Base-by-base conservation (phyloP, 2,888 invertebrate genomes). In the Lycocerus yunnanus region DNA sequence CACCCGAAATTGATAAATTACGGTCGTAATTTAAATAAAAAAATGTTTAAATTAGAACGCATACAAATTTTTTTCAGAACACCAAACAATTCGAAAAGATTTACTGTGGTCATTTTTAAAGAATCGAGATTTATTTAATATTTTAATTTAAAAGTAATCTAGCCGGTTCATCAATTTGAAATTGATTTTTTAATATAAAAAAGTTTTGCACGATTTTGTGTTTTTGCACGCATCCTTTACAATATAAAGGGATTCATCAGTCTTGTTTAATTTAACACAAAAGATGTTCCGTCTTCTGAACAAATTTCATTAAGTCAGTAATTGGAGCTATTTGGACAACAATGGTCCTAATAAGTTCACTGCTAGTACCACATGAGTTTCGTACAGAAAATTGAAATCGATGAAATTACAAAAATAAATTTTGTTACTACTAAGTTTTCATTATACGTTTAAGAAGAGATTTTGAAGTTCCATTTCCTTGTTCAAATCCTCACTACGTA, bases 401-500 rank as follows among this genome's bases (percentile, higher is more conserved):
- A 43, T 43, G n/a, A 43, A 43, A 43, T 43, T 43, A n/a, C n/a
- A 43, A 43, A 43, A 43, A 43, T 43, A n/a, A n/a, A 43, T 43
- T 43, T 43, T 43, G n/a, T n/a, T n/a, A 11, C 8, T 8, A 27
- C 43, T 43, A 43, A 43, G 43, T 63, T 63, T 63, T 20, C 15
- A 63, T 63, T 63, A 63, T 16, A 63, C 18, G 61, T 63, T 63
- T 63, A 18, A 20, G 15, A 61, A 61, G 59, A 58, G 65, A 72
- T 69, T 66, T 73, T 67, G 18, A 66, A 66, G 66, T 69, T 69
- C 73, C 65, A 69, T 69, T 74, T 70, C 68, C 71, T 68, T 63
- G n/a, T 68, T 74, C 59, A 68, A 74, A 71, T 74, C 68, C 63
- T 74, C 68, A 74, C 67, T 71, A 66, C 71, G 58, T 58, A 74